Conservation (phyloP, 2,888 invertebrate genomes). For the Thalpophila matura region DNA sequence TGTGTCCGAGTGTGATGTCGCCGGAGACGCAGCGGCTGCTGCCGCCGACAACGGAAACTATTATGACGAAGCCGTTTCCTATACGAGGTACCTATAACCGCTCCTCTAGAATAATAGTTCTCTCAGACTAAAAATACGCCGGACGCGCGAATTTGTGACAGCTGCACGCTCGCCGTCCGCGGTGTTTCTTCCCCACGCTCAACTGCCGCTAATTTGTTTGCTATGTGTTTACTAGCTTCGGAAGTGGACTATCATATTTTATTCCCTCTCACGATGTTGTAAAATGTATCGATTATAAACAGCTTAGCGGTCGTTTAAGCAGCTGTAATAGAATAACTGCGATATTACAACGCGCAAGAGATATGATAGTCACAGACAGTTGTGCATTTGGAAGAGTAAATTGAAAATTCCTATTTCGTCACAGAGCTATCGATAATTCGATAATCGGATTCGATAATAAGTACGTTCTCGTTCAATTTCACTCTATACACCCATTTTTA, state of each 20-base stretch:
- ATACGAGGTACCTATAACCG: constrained; percentile 92
- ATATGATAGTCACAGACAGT: constrained; percentile 3
- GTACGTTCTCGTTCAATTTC: constrained; percentile 12
- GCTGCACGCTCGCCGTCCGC: constrained; percentile 55
- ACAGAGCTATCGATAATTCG: constrained; percentile 3
- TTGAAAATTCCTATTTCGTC: constrained; percentile 7
- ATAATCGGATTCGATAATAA: no score
- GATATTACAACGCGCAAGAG: constrained; percentile 4
- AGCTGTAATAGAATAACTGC: constrained; percentile 35
- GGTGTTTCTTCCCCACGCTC: constrained; percentile 50
- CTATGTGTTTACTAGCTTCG: constrained; percentile 38
- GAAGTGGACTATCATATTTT: constrained; percentile 44
- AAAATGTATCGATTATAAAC: constrained; percentile 37
- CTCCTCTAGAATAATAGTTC: constrained; percentile 59
- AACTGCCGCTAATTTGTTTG: constrained; percentile 56
- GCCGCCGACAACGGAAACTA: constrained; percentile 95
- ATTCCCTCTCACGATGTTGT: constrained; percentile 33
- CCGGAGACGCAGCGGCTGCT: constrained; percentile 92
- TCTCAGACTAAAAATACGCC: constrained; percentile 76
- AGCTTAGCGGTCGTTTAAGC: constrained; percentile 24
- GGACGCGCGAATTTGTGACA: constrained; percentile 66
- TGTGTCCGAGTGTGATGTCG: constrained; percentile 94
- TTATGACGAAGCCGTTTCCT: constrained; percentile 97
- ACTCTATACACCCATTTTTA: neutral
- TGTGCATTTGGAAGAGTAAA: constrained; percentile 14